Base-by-base conservation (phyloP, 2,113 vertebrate genomes). In the Oncorhynchus nerka region DNA sequence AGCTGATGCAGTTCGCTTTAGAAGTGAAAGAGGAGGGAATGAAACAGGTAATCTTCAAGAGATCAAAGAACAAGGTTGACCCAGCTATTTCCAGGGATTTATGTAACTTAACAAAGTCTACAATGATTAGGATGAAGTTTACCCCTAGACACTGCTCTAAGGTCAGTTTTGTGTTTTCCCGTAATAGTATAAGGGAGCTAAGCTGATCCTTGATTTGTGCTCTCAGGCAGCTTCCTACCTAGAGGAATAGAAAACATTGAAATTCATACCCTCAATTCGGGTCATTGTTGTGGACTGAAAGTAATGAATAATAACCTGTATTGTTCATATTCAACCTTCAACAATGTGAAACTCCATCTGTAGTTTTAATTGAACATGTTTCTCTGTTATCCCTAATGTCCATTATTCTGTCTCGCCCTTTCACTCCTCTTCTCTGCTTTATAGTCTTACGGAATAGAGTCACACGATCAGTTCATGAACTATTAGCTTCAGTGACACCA, bases 391-490 rank as follows among this genome's bases (percentile, higher is more conserved):
- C 81, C 76, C 24, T 70, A 74, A 68, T 26, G 79, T 82, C 79
- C 75, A 76, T 87, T 89, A 16, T 88, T 83, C 77, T 62, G 71
- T 68, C 49, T 39, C 51, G 64, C 20, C 68, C 77, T 87, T 89
- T 89, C 70, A 82, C 82, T 86, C 65, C 77, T 68, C 30, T 80
- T 83, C 81, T 78, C 71, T 55, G 78, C 61, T 79, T 89, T 88
- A 81, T 82, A 45, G 81, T 85, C 76, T 85, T 28, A 3, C 57
- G 77, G 84, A 92, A 86, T 76, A 78, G 83, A 83, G 67, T 4
- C 57, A 13, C 78, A 87, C 86, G 90, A 87, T 89, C 89, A 89
- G 81, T 87, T 92, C 89, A 93, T 91, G 89, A 90, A 82, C 82
- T 89, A 79, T 83, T 89, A 89, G 91, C 88, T 84, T 79, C 77